Evolutionary conservation across 2,888 invertebrate species (phyloP).

Genomic region (Plusia festucae): DNA sequence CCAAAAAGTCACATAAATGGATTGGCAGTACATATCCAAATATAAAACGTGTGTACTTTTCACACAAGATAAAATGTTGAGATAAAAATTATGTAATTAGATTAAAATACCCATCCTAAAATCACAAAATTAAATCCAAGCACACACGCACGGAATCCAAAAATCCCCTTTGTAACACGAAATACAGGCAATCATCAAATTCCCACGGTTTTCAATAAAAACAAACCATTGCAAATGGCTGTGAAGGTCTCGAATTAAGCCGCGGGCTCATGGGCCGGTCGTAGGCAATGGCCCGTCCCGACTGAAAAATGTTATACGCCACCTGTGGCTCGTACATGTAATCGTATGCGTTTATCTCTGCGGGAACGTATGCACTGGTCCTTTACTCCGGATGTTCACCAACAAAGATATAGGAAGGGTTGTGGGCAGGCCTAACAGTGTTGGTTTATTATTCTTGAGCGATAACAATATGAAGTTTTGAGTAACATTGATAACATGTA

Average conservation of each 20-base stretch:
- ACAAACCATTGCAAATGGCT: constrained; percentile 79
- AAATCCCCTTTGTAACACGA: constrained; percentile 60
- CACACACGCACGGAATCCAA: constrained; percentile 42
- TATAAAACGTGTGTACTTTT: background rate
- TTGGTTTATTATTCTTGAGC: background rate
- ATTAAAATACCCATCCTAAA: constrained; percentile 36
- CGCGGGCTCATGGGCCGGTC: constrained; percentile 66
- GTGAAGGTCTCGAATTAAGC: constrained; percentile 82
- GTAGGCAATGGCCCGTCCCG: constrained; percentile 73
- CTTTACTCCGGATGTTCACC: constrained; percentile 53
- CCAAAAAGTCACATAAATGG: background rate
- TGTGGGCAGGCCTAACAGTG: background rate
- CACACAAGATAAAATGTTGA: background rate
- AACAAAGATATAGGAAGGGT: constrained; percentile 67
- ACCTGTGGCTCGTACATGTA: constrained; percentile 86
- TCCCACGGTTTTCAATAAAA: constrained; percentile 84
- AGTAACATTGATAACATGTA: background rate
- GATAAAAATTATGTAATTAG: constrained; percentile 19
- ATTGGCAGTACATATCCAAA: background rate
- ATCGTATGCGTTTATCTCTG: constrained; percentile 88
- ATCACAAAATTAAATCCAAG: constrained; percentile 39
- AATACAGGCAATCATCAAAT: constrained; percentile 58
- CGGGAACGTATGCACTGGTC: constrained; percentile 78
- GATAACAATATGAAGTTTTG: background rate
- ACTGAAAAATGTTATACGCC: constrained; percentile 89